These are phyloP conservation scores for Tineola bisselliella DNA, from an alignment of 2,888 invertebrate species.

Conservation along the genomic window DNA sequence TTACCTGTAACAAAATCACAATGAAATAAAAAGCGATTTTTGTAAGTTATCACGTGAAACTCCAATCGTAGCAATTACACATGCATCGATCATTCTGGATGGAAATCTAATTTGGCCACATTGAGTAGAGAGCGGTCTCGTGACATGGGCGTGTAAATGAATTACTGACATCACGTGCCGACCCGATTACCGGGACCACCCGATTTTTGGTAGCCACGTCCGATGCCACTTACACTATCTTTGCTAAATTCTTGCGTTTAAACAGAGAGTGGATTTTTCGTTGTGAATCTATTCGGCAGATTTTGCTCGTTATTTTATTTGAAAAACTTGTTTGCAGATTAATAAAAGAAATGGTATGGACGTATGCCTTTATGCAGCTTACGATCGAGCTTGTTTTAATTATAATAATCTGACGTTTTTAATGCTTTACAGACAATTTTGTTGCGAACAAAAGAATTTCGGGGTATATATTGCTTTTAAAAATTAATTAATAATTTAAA, in stretches of 20 bases:
- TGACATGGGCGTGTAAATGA: conserved; percentile 37
- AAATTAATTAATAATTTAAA: no score
- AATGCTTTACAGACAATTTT: no score
- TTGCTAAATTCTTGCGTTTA: not conserved
- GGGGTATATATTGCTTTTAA: no score
- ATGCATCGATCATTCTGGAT: conserved; percentile 54
- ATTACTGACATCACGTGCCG: conserved; percentile 36
- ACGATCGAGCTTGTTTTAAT: no score
- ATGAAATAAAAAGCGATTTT: conserved; percentile 2
- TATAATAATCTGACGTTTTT: no score
- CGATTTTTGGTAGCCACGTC: conserved; percentile 10
- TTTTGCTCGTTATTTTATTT: no score
- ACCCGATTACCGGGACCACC: conserved; percentile 7
- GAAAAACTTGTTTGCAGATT: no score
- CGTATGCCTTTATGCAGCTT: no score
- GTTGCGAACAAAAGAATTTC: no score
- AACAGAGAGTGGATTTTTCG: not conserved
- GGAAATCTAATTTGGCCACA: conserved; percentile 56
- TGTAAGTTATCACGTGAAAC: not conserved
- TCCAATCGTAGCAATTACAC: conserved; percentile 11
- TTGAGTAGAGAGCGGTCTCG: conserved; percentile 33
- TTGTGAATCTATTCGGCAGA: not conserved
- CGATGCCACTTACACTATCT: not conserved
- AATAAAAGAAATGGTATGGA: no score
- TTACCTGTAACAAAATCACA: not conserved